A percentile compares a stretch with the other conserved stretches of the same genome.
Conservation (phyloP, 1,140 invertebrate genomes). For the Pachyrhynchus sulphureomaculatus region DNA sequence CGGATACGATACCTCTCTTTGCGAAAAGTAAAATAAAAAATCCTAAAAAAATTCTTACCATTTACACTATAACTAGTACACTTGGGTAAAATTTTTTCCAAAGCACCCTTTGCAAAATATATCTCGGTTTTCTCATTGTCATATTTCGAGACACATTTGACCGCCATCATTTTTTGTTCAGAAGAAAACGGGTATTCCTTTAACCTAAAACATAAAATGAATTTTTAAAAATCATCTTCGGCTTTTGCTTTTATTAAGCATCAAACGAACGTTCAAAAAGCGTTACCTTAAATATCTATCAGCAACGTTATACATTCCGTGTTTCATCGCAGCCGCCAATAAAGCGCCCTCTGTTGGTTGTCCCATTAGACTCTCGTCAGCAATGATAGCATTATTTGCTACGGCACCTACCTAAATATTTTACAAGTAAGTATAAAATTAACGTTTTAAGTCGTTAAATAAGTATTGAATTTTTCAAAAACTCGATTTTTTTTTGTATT, state of each 20-base stretch:
- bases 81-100: slow-evolving; percentile 85
- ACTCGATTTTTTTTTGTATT: no score
- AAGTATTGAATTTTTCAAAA: not conserved
- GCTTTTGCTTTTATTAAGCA: not conserved
- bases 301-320: slow-evolving; percentile 79
- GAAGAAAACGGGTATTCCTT: slow-evolving; percentile 97
- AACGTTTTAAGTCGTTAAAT: not conserved
- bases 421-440: slow-evolving; percentile 13
- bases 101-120: slow-evolving; percentile 90
- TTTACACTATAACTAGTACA: slow-evolving; percentile 83
- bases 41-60: no score
- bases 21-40: no score
- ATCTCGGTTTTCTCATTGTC: slow-evolving; percentile 65
- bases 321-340: slow-evolving; percentile 88
- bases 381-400: slow-evolving; percentile 95
- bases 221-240: not conserved
- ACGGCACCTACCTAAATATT: slow-evolving; percentile 82
- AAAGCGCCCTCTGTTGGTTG: slow-evolving; percentile 98
- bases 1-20: no score
- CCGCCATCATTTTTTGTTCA: slow-evolving; percentile 99
- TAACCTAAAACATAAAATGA: slow-evolving; percentile 56
- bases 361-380: slow-evolving; percentile 81
- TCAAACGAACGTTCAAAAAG: not conserved
- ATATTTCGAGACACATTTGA: slow-evolving; percentile 84
- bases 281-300: slow-evolving; percentile 71